Evolutionary conservation across 2,797 vertebrate species (phyloP), one percentile per base, ranked within the genome.

Genomic region (Adelosebastes latens): DNA sequence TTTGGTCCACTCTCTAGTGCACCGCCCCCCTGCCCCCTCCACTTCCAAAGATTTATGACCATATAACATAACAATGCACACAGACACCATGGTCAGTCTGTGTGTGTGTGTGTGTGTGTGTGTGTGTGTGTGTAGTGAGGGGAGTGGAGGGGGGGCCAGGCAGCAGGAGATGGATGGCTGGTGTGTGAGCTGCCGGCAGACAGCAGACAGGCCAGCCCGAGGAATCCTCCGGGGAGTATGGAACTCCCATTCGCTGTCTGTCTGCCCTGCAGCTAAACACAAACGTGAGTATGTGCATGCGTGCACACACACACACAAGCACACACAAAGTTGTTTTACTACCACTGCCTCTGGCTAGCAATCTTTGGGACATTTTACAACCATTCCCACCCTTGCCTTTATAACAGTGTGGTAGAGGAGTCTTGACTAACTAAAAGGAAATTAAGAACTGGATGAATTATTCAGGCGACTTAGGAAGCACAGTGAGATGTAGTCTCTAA

Each of bases 101-200:
- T 76, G 75, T 86, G 83, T 87, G 82, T 62, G 60, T 84, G 77
- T 77, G 83, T 70, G 84, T 84, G 72, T 87, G 81, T 88, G 81
- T 61, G 83, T 65, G 70, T 60, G 64, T 71, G 76, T 71, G 53
- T 65, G 64, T 62, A 55, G 80, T 61, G 76, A 77, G 59, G 77
- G 87, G 86, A 82, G 86, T 58, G 80, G 79, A 83, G 85, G 89
- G 92, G 29, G 42, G 42, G 16, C 74, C 82, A 89, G 93, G 89
- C 93, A 94, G 88, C 88, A 85, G 91, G 92, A 95, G 95, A 95
- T 94, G 92, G 94, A 95, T 95, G 94, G 90, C 89, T 92, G 91
- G 92, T 94, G 94, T 94, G 93, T 94, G 92, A 94, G 93, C 94
- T 94, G 94, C 94, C 90, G 90, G 94, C 94, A 94, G 94, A 94